phyloP scores from a whole-genome alignment of 2,797 vertebrate species.

The Scleropages formosus region DNA sequence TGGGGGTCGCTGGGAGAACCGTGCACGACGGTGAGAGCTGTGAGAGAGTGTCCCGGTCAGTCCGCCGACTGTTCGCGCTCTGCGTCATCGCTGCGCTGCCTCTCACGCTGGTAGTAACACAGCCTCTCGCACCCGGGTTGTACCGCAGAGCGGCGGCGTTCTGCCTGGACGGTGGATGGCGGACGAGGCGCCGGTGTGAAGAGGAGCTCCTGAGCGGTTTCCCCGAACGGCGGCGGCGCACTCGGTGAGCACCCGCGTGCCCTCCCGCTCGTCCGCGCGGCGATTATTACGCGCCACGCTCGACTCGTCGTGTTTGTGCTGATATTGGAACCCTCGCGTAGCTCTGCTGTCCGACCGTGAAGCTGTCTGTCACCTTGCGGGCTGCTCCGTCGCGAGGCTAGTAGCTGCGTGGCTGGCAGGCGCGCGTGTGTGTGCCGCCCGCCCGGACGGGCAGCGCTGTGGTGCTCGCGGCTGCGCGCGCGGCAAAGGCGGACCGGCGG shows the following conservation, averaged over 20 bases:
- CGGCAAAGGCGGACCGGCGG: conserved; percentile 16
- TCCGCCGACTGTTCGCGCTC: conserved; percentile 31
- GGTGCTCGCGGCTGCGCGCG: conserved; percentile 58
- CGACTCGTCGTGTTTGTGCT: too few species aligned
- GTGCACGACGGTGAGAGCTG: conserved; percentile 36
- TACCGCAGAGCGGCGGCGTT: conserved; percentile 42
- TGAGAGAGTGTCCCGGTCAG: conserved; percentile 41
- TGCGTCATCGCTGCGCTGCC: conserved; percentile 18
- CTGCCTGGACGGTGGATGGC: conserved; percentile 40
- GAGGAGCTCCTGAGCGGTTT: conserved; percentile 23
- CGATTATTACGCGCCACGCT: too few species aligned
- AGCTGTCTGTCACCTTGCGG: too few species aligned
- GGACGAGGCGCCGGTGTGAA: conserved; percentile 34
- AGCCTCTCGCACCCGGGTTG: neutral
- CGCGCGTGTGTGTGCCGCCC: conserved; percentile 49
- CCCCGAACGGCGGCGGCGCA: neutral
- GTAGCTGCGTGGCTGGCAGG: neutral
- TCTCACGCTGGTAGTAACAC: conserved; percentile 1
- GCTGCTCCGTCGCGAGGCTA: too few species aligned
- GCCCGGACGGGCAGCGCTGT: too few species aligned
- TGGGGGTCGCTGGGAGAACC: too few species aligned
- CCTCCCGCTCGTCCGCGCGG: conserved; percentile 35
- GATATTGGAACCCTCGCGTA: too few species aligned
- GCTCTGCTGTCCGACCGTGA: too few species aligned
- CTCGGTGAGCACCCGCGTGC: conserved; percentile 55